Base-by-base conservation (phyloP, 2,797 vertebrate genomes). In the Nyctibius grandis region DNA sequence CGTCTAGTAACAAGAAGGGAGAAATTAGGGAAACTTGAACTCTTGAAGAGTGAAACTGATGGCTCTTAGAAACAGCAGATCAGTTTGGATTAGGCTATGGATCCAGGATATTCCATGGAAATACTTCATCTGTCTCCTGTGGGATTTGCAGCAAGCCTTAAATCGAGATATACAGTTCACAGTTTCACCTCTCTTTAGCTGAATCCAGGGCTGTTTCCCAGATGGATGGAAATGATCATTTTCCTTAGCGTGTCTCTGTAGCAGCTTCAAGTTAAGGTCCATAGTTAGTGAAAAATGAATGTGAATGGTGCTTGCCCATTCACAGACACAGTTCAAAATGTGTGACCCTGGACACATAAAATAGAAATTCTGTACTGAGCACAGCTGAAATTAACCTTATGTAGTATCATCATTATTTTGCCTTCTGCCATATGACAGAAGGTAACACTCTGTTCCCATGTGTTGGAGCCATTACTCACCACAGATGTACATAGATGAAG, bases 351-450 rank as follows among this genome's bases (percentile, higher is more conserved):
- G n/a, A 40, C n/a, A 17, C 18, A 25, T 9, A 16, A 59, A 79
- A 25, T 13, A 92, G 67, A 82, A 82, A 85, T 36, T 50, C 59
- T 74, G 13, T 53, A 11, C 11, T 54, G 38, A 83, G 81, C 59
- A 79, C 34, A 82, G 53, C 56, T 64, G 23, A 94, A 91, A 73
- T 70, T 51, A 91, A 91, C 81, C 72, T 76, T 42, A 74, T 12
- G 19, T 47, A 34, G 64, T 20, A 57, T 8, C 12, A 45, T 63
- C 56, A 54, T 65, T 50, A 85, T 89, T 91, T 92, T 91, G 25
- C 91, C 34, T 86, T 67, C 70, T 92, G 81, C 63, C 86, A 17
- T 26, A 17, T 85, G 77, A 86, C 90, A 94, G 70, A 93, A 94
- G 68, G 70, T 79, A 85, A 44, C 77, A 44, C 48, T 56, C 68